Evolutionary conservation across 1,140 invertebrate species (phyloP).

Genomic region (Panagrolaimus sp.): DNA sequence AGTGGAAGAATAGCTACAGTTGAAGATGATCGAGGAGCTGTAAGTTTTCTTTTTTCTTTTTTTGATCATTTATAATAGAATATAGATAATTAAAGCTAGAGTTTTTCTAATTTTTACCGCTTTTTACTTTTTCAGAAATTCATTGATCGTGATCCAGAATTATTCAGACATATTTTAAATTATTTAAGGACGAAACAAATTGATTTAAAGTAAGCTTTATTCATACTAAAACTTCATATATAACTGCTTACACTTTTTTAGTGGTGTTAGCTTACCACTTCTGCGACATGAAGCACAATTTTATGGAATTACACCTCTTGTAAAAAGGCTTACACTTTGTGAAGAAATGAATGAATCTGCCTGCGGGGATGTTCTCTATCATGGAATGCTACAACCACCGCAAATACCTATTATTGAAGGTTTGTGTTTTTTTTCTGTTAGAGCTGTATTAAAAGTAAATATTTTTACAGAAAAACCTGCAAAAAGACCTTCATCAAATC

Average conservation of each 20-base stretch:
- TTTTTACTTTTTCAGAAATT: conserved; percentile 68
- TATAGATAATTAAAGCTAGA: too few relatives aligned
- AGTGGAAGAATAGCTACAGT: conserved; percentile 84
- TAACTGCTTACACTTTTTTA: conserved; percentile 48
- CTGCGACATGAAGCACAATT: conserved; percentile 92
- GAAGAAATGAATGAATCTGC: conserved; percentile 88
- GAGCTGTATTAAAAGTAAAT: too few relatives aligned
- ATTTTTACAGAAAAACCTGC: conserved; percentile 5
- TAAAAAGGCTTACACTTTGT: conserved; percentile 81
- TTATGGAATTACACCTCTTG: conserved; percentile 85
- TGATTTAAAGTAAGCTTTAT: conserved; percentile 69
- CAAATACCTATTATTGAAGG: conserved; percentile 19
- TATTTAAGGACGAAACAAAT: conserved; percentile 86
- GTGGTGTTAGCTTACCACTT: conserved; percentile 62
- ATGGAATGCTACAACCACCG: conserved; percentile 83
- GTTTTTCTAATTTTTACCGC: conserved; percentile 12
- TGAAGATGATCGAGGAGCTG: conserved; percentile 81
- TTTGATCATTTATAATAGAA: too few relatives aligned
- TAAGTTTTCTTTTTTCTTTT: conserved; percentile 51
- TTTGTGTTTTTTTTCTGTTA: neutral
- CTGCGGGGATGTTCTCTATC: conserved; percentile 94
- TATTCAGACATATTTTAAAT: conserved; percentile 86
- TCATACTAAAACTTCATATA: neutral
- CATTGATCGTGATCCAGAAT: conserved; percentile 87
- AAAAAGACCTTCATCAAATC: neutral